These are phyloP conservation scores for Rafetus swinhoei DNA, from an alignment of 2,113 vertebrate genomes.

Conservation along the genomic window DNA sequence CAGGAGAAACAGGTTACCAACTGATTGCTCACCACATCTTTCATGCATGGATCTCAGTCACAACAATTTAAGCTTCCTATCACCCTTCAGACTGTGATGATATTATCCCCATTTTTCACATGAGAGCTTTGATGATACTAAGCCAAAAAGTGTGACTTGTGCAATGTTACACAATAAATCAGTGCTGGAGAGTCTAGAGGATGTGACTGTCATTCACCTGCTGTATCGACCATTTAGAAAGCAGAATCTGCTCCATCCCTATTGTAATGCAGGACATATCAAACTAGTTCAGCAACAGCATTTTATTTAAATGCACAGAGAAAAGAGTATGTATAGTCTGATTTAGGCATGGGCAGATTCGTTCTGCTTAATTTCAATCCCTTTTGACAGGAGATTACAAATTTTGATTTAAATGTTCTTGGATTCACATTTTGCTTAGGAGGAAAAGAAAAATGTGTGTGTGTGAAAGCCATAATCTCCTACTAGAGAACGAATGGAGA, in stretches of 20 bases:
- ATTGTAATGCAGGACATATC: fast-evolving
- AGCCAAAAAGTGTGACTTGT: background rate
- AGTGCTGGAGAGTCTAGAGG: background rate
- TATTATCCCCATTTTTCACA: no score
- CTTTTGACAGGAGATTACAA: slow-evolving; percentile 14
- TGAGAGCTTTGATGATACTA: background rate
- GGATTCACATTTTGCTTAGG: background rate
- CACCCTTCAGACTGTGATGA: no score
- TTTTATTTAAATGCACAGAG: background rate
- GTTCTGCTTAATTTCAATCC: background rate
- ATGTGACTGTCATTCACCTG: background rate
- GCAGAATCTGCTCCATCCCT: background rate
- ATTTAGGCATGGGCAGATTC: background rate
- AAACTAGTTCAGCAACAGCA: background rate
- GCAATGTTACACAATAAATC: background rate
- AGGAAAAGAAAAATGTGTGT: background rate
- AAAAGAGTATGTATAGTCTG: background rate
- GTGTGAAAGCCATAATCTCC: fast-evolving
- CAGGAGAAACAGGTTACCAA: fast-evolving
- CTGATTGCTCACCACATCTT: no score
- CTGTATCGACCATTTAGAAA: fast-evolving
- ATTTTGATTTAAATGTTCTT: background rate
- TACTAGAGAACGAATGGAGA: no score
- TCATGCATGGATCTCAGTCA: no score
- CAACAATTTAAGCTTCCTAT: no score